A percentile compares a stretch with the other conserved stretches of the same genome.
These are phyloP conservation scores for Lithosia quadra DNA, from an alignment of 2,888 invertebrate species.

Conservation along the genomic window DNA sequence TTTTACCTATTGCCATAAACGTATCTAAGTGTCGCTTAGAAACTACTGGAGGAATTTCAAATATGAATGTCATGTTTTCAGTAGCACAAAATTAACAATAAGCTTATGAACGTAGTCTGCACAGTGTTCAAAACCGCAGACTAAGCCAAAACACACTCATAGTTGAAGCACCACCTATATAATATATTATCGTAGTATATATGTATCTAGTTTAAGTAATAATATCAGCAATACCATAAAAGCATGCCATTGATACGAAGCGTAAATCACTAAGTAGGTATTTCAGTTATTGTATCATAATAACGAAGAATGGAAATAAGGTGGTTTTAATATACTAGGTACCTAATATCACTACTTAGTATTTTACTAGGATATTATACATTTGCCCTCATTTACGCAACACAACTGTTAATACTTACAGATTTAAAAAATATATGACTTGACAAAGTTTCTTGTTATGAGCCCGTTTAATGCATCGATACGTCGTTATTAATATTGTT, in stretches of 20 bases:
- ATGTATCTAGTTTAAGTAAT: not conserved
- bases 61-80: not conserved
- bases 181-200: not conserved
- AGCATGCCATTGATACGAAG: constrained; percentile 1
- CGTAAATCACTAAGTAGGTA: not conserved
- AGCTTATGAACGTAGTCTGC: not conserved
- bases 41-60: constrained; percentile 14
- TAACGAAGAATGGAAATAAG: not conserved
- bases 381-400: constrained; percentile 25
- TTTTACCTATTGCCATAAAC: constrained; percentile 2
- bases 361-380: constrained; percentile 2
- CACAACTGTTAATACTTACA: constrained; percentile 48
- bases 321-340: not conserved
- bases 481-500: constrained; percentile 72
- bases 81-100: not conserved
- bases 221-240: constrained; percentile 3
- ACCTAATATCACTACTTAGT: not conserved
- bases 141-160: not conserved
- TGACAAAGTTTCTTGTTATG: constrained; percentile 60
- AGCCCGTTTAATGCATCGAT: constrained; percentile 61
- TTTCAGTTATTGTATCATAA: not conserved
- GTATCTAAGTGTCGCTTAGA: constrained; percentile 7
- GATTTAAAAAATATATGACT: constrained; percentile 28
- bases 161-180: constrained; percentile 1
- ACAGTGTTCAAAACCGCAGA: constrained; percentile 5